Evolutionary conservation across 2,113 vertebrate species (phyloP).

Genomic region (Hirundichthys speculiger): DNA sequence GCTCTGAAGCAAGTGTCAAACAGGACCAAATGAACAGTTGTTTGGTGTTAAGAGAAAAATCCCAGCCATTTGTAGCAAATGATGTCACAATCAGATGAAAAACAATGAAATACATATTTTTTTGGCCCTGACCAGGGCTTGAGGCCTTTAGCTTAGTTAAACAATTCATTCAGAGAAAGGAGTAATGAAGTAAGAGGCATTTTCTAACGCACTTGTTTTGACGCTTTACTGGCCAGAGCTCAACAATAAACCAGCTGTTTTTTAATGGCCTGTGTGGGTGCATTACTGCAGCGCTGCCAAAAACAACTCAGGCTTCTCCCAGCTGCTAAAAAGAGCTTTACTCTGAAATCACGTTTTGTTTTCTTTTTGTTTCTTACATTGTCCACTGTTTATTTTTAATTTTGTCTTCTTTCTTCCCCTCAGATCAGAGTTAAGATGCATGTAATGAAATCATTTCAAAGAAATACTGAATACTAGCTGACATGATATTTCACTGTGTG

Average conservation of each 20-base stretch:
- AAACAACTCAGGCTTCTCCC: slow-evolving; percentile 43
- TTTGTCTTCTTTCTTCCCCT: slow-evolving; percentile 20
- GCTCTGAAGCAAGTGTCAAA: too few species aligned
- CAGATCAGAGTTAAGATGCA: slow-evolving; percentile 26
- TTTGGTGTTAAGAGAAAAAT: too few species aligned
- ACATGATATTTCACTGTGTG: not conserved
- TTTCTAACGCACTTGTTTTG: slow-evolving; percentile 28
- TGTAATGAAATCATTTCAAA: slow-evolving; percentile 26
- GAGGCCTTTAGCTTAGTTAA: too few species aligned
- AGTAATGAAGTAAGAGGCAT: slow-evolving; percentile 3
- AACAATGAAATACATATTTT: too few species aligned
- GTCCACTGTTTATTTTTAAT: slow-evolving; percentile 54
- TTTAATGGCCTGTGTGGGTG: slow-evolving; percentile 26
- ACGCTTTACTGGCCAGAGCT: slow-evolving; percentile 36
- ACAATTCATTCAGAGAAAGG: too few species aligned
- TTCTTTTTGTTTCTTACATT: slow-evolving; percentile 49
- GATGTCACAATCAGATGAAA: too few species aligned
- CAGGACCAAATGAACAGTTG: too few species aligned
- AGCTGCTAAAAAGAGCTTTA: slow-evolving; percentile 45
- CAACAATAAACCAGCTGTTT: slow-evolving; percentile 50
- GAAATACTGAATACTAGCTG: slow-evolving; percentile 7
- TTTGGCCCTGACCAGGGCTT: too few species aligned
- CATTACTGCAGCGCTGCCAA: slow-evolving; percentile 53
- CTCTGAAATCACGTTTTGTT: slow-evolving; percentile 46
- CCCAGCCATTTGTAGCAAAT: too few species aligned